A percentile compares a stretch with the other conserved stretches of the same genome.
Evolutionary conservation across 1,140 invertebrate species (phyloP).

Genomic region (Lysiphlebus fabarum): DNA sequence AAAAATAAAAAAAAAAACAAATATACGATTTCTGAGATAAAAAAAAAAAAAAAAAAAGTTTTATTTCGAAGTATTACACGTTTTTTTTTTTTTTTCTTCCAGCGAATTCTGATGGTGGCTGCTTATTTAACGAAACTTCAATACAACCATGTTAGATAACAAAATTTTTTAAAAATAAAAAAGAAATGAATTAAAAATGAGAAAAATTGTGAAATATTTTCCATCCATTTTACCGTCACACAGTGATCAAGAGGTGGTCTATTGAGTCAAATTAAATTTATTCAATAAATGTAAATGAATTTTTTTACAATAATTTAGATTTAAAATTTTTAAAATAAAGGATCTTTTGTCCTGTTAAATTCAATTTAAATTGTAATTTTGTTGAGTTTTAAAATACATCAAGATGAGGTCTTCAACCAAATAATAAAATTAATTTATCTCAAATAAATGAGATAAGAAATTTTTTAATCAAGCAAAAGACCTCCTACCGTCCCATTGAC

Average conservation of each 20-base stretch:
- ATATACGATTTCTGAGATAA: too few species aligned
- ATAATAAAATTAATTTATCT: background rate
- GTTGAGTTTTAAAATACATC: too few species aligned
- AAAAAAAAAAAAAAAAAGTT: too few species aligned
- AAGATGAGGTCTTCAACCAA: background rate
- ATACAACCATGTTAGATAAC: background rate
- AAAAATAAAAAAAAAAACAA: too few species aligned
- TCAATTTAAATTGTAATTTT: too few species aligned
- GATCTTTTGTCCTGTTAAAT: too few species aligned
- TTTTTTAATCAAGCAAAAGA: background rate
- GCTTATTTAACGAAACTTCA: conserved; percentile 19
- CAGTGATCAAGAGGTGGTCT: conserved; percentile 20
- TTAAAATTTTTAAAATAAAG: too few species aligned
- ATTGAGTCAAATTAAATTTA: too few species aligned
- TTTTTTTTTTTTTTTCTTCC: conserved; percentile 29
- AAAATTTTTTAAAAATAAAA: background rate
- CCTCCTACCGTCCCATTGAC: conserved; percentile 23
- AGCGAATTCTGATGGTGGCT: conserved; percentile 25
- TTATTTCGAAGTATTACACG: conserved; percentile 16
- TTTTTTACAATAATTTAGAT: too few species aligned
- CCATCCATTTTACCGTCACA: conserved; percentile 19
- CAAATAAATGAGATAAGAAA: too few species aligned
- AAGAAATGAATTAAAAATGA: conserved; percentile 12
- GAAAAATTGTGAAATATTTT: conserved; percentile 13
- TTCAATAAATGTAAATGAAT: too few species aligned